Base-by-base conservation (phyloP, 2,888 invertebrate genomes). In the Cantharis nigra region DNA sequence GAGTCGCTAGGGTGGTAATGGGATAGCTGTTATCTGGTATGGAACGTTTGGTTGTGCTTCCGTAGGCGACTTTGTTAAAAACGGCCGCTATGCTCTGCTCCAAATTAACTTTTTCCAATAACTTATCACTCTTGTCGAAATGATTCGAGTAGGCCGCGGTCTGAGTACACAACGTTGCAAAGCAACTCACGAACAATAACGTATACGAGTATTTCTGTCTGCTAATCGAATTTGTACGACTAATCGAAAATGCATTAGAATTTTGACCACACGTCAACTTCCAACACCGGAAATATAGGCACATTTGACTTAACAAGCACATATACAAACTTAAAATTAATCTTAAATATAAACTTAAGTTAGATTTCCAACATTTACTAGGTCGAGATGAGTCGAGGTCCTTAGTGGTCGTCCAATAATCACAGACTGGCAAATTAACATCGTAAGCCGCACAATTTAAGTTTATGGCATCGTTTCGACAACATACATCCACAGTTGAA, bases 61-160 rank as follows among this genome's bases (percentile, higher is more conserved):
- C 93, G 83, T 93, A 93, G 0, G 93, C 93, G 67, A 93, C 93
- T 87, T 93, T 93, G 82, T 92, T 93, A 82, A 93, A 90, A 71
- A 93, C 92, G 20, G 93, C 93, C 9, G 92, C 93, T 63, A 93
- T 90, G 85, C 91, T 92, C 82, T 92, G 91, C 84, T 93, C 93
- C 82, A 93, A 87, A 82, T 91, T 90, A 79, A 92, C 89, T 81
- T 91, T 91, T 82, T 92, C 92, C 72, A 92, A 85, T 83, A 90
- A 90, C 73, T 77, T 78, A 5, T 88, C 88, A 70, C 83, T 85
- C 81, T 88, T 88, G 67, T 89, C 88, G 79, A 88, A 87, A 76
- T 87, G 87, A 80, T 86, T 87, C 49, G 85, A 84, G 80, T 85
- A 88, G n/a, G 80, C 83, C 67, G 23, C 64, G 33, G 26, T 30